These are phyloP conservation scores for Acanthosoma haemorrhoidale DNA, from an alignment of 2,888 invertebrate genomes.

Conservation along the genomic window DNA sequence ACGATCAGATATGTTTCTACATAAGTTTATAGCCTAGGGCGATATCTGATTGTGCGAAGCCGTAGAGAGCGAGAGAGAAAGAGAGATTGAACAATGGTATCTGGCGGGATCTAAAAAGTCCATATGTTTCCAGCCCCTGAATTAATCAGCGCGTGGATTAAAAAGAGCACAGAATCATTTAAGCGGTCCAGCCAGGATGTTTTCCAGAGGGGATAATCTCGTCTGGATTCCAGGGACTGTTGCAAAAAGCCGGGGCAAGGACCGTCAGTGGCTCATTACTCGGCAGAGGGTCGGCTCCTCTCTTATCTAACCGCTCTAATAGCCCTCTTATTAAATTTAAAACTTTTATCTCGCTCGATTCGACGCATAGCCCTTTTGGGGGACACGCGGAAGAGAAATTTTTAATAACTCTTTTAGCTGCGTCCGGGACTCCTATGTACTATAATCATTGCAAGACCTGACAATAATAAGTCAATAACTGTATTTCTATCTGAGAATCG, in stretches of 20 bases:
- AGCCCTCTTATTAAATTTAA: neutral
- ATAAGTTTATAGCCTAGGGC: neutral
- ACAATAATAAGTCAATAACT: too few species aligned
- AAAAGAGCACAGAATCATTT: conserved; percentile 9
- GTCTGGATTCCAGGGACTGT: conserved; percentile 6
- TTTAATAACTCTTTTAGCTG: too few species aligned
- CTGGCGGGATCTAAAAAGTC: neutral
- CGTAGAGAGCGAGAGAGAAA: neutral
- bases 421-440: too few species aligned
- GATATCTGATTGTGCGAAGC: neutral
- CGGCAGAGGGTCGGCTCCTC: neutral
- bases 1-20: conserved; percentile 12
- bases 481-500: too few species aligned
- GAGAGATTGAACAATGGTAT: conserved; percentile 15
- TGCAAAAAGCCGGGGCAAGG: conserved; percentile 7
- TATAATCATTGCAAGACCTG: too few species aligned
- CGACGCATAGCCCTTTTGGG: too few species aligned
- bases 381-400: too few species aligned
- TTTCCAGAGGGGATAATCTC: neutral
- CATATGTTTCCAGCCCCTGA: conserved; percentile 1
- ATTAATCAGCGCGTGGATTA: conserved; percentile 8
- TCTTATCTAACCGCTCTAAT: neutral
- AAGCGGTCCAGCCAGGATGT: conserved; percentile 9
- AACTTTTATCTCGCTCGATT: too few species aligned
- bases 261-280: neutral